These are phyloP conservation scores for Spinus olivaceus DNA, from an alignment of 2,797 vertebrate genomes.

Conservation along the genomic window DNA sequence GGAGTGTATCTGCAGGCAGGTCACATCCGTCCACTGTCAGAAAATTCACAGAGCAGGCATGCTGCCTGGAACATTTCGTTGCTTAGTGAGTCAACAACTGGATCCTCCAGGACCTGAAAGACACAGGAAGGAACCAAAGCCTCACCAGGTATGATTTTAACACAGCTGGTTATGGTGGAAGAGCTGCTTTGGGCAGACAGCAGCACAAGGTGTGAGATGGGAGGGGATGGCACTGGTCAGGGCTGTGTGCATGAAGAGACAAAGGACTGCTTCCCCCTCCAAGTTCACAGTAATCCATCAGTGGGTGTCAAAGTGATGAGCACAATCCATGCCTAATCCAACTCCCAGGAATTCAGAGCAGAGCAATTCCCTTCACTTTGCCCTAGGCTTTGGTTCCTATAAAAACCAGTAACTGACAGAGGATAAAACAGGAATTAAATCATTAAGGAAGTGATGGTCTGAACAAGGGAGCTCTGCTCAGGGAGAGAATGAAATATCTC, in stretches of 20 bases:
- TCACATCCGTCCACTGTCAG: not conserved
- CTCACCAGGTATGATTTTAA: not conserved
- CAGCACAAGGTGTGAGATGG: fast-evolving
- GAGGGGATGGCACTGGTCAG: not conserved
- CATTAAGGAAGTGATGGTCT: not conserved
- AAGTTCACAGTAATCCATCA: not conserved
- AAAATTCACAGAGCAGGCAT: conserved; percentile 25
- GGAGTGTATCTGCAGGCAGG: not conserved
- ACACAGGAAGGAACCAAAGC: not conserved
- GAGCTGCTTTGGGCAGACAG: not conserved
- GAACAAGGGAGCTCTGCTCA: not conserved
- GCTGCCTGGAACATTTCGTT: not conserved
- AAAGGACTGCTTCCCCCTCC: not conserved
- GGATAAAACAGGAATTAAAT: not conserved
- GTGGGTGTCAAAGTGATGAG: not conserved
- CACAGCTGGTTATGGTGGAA: fast-evolving
- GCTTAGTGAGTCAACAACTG: not conserved
- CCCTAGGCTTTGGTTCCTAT: not conserved
- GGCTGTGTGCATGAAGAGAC: not conserved
- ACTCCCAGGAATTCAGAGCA: not conserved
- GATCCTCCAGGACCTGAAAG: conserved; percentile 24
- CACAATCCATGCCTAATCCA: not conserved
- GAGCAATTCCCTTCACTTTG: not conserved
- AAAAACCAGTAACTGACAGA: not conserved
- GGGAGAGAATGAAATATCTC: not conserved